phyloP scores from a whole-genome alignment of 2,888 invertebrate species.

The Acanthosepion lycidas region DNA sequence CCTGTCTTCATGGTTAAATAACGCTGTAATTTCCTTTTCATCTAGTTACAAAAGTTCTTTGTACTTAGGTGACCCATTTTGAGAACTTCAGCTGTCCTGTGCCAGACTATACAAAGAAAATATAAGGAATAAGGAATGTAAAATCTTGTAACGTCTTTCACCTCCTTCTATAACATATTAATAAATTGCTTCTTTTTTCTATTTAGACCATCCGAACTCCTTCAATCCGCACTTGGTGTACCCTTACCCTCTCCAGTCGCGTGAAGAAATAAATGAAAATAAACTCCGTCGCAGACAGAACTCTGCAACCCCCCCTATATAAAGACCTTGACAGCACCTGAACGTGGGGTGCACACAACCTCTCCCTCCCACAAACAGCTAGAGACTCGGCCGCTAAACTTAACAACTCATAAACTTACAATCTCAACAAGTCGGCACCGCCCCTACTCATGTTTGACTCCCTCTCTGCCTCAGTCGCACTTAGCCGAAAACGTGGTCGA shows the following conservation, averaged over 20 bases:
- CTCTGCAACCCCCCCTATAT: neutral
- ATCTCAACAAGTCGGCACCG: conserved; percentile 18
- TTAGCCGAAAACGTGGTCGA: neutral
- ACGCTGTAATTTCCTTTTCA: no score
- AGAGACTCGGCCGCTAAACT: neutral
- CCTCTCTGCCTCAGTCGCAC: conserved; percentile 16
- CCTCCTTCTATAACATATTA: no score
- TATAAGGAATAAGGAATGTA: no score
- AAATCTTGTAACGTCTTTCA: no score
- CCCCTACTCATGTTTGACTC: neutral
- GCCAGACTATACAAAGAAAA: no score
- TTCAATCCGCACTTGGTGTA: neutral
- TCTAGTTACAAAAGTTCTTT: no score
- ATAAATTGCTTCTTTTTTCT: neutral
- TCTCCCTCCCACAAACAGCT: neutral
- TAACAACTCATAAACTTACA: conserved; percentile 12
- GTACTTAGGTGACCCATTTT: no score
- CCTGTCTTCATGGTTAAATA: no score
- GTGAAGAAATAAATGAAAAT: neutral
- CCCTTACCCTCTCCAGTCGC: neutral
- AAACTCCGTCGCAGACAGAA: neutral
- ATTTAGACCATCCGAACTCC: neutral
- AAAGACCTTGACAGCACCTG: conserved; percentile 10
- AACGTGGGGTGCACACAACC: neutral
- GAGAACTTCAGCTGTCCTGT: no score